Conservation (phyloP, 2,888 invertebrate species). For the Ophion costatus region DNA sequence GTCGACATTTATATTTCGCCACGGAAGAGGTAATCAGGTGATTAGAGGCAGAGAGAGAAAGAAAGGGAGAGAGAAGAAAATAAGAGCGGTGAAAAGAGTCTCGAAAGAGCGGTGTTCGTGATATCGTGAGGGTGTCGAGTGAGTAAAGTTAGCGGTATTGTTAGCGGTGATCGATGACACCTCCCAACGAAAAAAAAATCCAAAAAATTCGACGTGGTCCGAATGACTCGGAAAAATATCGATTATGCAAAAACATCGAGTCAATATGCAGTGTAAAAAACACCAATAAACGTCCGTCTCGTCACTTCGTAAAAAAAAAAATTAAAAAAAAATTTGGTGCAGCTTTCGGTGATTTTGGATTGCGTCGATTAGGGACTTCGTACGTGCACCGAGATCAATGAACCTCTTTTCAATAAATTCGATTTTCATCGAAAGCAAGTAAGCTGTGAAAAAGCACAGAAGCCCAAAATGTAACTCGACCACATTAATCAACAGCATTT, state of each 20-base stretch:
- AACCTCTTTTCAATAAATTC: neutral
- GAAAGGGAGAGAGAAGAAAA: conserved; percentile 28
- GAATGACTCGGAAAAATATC: conserved; percentile 26
- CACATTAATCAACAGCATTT: too few relatives aligned
- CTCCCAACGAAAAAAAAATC: conserved; percentile 18
- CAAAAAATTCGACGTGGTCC: conserved; percentile 1
- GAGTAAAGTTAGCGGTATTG: conserved; percentile 25
- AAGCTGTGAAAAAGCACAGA: too few relatives aligned
- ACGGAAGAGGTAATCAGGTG: conserved; percentile 53
- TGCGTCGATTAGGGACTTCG: neutral
- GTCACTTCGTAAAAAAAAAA: conserved; percentile 5
- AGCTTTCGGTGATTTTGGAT: neutral
- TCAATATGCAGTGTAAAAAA: conserved; percentile 1
- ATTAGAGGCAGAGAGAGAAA: conserved; percentile 36
- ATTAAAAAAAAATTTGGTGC: conserved; percentile 3
- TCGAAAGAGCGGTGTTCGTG: conserved; percentile 64
- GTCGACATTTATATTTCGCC: conserved; percentile 54
- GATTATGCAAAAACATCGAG: conserved; percentile 31
- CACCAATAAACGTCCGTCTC: neutral
- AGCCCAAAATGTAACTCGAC: neutral
- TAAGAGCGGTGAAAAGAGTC: conserved; percentile 58
- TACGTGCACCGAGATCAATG: neutral
- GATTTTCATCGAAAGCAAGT: neutral
- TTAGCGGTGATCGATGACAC: conserved; percentile 54
- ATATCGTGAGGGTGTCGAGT: conserved; percentile 50